A percentile compares a stretch with the other conserved stretches of the same genome.
Conservation (phyloP, 1,140 invertebrate species). For the Mylabris phalerata region DNA sequence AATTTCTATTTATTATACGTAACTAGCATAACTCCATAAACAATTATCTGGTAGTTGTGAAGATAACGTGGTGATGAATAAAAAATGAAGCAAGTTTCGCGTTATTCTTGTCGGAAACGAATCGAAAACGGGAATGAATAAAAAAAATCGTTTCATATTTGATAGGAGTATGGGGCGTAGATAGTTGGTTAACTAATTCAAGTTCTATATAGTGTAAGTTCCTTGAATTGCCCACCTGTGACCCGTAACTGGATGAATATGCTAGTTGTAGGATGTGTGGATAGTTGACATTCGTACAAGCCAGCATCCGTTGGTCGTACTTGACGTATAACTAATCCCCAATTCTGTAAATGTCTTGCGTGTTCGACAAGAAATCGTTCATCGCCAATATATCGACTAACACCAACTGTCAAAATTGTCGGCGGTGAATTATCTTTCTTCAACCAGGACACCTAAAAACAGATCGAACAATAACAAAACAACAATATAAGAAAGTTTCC, state of each 20-base stretch:
- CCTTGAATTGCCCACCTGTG: conserved; percentile 59
- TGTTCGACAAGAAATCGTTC: conserved; percentile 69
- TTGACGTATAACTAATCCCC: conserved; percentile 78
- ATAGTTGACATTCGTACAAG: conserved; percentile 82
- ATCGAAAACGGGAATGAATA: neutral
- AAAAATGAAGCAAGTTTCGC: neutral
- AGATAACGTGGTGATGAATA: neutral
- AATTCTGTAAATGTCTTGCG: conserved; percentile 67
- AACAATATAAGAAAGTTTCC: neutral
- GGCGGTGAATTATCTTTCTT: conserved; percentile 58
- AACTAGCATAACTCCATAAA: no score
- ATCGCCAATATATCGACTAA: conserved; percentile 62
- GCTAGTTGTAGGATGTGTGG: conserved; percentile 77
- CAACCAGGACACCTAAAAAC: conserved; percentile 60
- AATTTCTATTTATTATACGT: no score
- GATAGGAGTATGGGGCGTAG: neutral
- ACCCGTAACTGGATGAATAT: conserved; percentile 76
- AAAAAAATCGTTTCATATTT: neutral
- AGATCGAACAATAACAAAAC: neutral
- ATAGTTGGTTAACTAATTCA: neutral
- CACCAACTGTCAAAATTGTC: conserved; percentile 60
- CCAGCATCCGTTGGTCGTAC: conserved; percentile 74
- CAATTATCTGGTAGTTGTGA: neutral
- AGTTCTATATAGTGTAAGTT: neutral
- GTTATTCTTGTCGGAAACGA: neutral